Base-by-base conservation (phyloP, 1,140 invertebrate species). In the Augochlora pura region DNA sequence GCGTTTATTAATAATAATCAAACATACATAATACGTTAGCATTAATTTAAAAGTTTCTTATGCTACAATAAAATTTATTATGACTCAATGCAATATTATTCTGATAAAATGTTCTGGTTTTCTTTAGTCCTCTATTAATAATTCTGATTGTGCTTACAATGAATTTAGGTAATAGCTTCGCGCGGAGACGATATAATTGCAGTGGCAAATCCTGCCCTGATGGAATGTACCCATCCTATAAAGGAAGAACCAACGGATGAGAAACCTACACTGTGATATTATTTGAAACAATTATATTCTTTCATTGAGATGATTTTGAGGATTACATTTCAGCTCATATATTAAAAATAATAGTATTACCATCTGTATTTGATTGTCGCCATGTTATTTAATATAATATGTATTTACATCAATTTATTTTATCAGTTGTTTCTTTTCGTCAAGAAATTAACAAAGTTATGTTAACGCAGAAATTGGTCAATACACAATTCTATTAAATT, bases 131-230 rank as follows among this genome's bases (percentile, higher is more conserved):
- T 49, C 85, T 1, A 2, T 0, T 32, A 6, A 2, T 2, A 32
- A 46, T 68, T 69, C 57, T 32, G 59, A 69, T 49, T 9, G 42
- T 25, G 59, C n/a, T 12, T 68, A 21, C 60, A 77, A 76, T 76
- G 65, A 59, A 52, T 89, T 18, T 92, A 97, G 94, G 96, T 97
- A 70, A 96, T 97, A 82, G 96, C 97, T 0, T 96, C 96, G 0
- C 95, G 96, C 32, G 96, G 96, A 2, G 96, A 96, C 88, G 96
- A 97, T 91, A 97, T 97, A 84, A 97, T 97, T 87, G 97, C 97
- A 0, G 97, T 97, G 2, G 96, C 97, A 12, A 97, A 97, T 94
- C 97, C 97, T 21, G 97, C 97, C 4, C 92, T 97, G 79, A 93
- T 93, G 92, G 91, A 92, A 82, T 92, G 91, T 85, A 91, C 85